Evolutionary conservation across 2,888 invertebrate genomes (phyloP).

Genomic region (Plagiodera versicolora): DNA sequence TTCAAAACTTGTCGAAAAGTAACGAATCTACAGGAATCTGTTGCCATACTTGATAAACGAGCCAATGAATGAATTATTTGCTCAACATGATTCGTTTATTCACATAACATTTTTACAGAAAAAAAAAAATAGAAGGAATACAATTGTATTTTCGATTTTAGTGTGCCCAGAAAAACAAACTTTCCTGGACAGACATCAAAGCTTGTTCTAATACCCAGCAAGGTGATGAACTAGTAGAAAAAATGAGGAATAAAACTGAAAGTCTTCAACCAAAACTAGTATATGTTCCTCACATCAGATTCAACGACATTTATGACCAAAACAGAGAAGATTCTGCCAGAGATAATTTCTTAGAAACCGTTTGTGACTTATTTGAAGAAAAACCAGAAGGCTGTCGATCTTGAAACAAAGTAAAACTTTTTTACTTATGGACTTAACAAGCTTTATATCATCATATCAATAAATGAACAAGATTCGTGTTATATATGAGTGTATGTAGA

Average conservation of each 20-base stretch:
- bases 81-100: too few relatives aligned
- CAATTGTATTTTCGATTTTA: slow-evolving; percentile 18
- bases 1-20: too few relatives aligned
- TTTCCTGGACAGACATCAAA: slow-evolving; percentile 24
- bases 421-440: too few relatives aligned
- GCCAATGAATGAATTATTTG: too few relatives aligned
- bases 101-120: too few relatives aligned
- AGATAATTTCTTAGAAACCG: slow-evolving; percentile 9
- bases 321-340: neutral
- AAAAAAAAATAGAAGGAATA: neutral
- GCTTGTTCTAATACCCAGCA: slow-evolving; percentile 18
- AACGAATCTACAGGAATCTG: neutral
- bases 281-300: slow-evolving; percentile 14
- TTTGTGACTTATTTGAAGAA: slow-evolving; percentile 9
- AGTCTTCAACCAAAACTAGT: slow-evolving; percentile 5
- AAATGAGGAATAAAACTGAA: slow-evolving; percentile 4
- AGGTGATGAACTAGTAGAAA: slow-evolving; percentile 1
- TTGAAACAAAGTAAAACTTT: too few relatives aligned
- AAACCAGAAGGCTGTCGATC: slow-evolving; percentile 11
- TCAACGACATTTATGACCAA: slow-evolving; percentile 11
- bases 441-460: too few relatives aligned
- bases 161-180: slow-evolving; percentile 27
- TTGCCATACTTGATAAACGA: too few relatives aligned
- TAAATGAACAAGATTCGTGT: too few relatives aligned
- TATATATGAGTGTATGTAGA: too few relatives aligned